These are phyloP conservation scores for Pemphigus obesinymphae DNA, from an alignment of 1,140 invertebrate species.

Conservation along the genomic window DNA sequence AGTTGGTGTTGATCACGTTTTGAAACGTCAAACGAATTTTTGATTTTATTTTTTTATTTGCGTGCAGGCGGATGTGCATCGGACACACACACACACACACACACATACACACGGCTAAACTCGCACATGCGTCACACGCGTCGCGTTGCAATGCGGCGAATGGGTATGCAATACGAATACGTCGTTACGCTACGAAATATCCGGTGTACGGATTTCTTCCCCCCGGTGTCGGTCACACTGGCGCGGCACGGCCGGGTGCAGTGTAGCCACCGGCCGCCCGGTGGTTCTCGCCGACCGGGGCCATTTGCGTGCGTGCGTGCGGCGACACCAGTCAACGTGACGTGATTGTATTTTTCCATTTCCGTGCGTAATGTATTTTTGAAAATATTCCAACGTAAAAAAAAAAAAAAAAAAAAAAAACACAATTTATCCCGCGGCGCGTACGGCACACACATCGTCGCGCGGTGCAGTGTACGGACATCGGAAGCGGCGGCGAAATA, in stretches of 20 bases:
- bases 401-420: neutral
- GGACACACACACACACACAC: no score
- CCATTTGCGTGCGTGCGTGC: neutral
- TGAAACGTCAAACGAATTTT: no score
- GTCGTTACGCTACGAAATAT: no score
- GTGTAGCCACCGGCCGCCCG: neutral
- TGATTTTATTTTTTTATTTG: no score
- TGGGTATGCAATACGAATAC: no score
- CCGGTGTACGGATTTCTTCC: no score
- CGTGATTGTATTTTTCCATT: constrained; percentile 16
- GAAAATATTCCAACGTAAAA: constrained; percentile 33
- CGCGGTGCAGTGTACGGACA: neutral
- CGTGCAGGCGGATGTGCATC: no score
- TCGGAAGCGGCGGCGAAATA: neutral
- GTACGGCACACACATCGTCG: neutral
- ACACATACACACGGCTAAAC: no score
- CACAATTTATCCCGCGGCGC: neutral
- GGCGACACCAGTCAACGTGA: constrained; percentile 32
- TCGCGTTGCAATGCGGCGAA: no score
- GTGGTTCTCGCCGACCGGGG: neutral
- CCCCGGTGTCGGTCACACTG: neutral
- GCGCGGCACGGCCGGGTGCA: neutral
- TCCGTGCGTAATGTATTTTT: constrained; percentile 14
- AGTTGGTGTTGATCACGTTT: no score
- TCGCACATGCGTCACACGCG: no score